Evolutionary conservation across 2,113 vertebrate species (phyloP), one percentile per base, ranked within the genome.

Genomic region (Aptenodytes patagonicus): DNA sequence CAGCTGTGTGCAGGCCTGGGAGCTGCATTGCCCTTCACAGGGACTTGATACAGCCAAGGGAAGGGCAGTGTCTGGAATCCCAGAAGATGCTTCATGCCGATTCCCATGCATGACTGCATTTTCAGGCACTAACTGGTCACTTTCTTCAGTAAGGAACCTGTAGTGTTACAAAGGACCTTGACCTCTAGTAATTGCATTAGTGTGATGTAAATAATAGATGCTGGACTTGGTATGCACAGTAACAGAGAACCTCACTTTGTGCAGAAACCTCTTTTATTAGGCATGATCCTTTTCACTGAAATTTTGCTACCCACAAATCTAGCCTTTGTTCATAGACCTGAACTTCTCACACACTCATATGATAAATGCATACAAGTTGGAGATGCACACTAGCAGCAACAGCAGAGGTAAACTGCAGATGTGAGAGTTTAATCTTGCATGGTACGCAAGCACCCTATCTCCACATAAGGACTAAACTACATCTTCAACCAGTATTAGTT

Each of bases 21-120:
- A 83, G 75, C 52, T 26, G n/a, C 29, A 0, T 1, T 1, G 14
- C 29, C 70, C 49, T 64, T 44, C 57, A 12, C 0, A 0, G 52
- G 36, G 31, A 82, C 34, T 15, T 15, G 49, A 22, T 31, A 8
- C 0, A 90, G 79, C 34, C 51, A 29, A 26, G 28, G 34, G 51
- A 81, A 78, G 42, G 65, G 75, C 82, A 31, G 6, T 9, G 5
- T 19, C 83, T 21, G 57, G 31, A 57, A 46, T 10, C 21, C 60
- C 36, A 38, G 81, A 32, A 65, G 81, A 52, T 83, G 47, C 75
- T 73, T 47, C 62, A 17, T 65, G 73, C 40, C 28, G 4, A 0
- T 49, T 80, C 52, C 75, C 51, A 7, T 4, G 2, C 64, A 28
- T 3, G 11, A 46, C 64, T 58, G 58, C 54, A 12, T 71, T 90